phyloP scores from a whole-genome alignment of 2,797 vertebrate genomes.

The Typhlichthys subterraneus region DNA sequence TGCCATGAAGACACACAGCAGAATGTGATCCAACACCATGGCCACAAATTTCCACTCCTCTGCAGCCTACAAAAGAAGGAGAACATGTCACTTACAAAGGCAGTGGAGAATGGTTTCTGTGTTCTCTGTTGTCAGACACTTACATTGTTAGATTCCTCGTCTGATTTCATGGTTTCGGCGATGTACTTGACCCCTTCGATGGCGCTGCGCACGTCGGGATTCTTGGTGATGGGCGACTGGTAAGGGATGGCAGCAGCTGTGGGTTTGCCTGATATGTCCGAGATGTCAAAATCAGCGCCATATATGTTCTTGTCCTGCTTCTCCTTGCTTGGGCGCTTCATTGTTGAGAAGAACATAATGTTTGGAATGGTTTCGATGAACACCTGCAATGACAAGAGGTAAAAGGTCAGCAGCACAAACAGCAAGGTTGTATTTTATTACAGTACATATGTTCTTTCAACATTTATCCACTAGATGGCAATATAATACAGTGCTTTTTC shows the following conservation, averaged over 20 bases:
- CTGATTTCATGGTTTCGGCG: constrained; percentile 92
- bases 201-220: constrained; percentile 90
- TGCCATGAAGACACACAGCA: constrained; percentile 93
- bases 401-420: constrained; percentile 11
- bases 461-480: too few relatives aligned
- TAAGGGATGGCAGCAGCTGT: constrained; percentile 77
- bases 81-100: constrained; percentile 16
- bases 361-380: constrained; percentile 93
- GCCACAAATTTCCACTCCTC: constrained; percentile 98
- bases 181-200: constrained; percentile 94
- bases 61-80: constrained; percentile 64
- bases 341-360: constrained; percentile 95
- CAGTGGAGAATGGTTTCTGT: neutral
- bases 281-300: constrained; percentile 89
- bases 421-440: neutral
- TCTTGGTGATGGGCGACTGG: constrained; percentile 87
- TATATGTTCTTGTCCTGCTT: constrained; percentile 85
- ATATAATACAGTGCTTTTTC: too few relatives aligned
- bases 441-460: too few relatives aligned
- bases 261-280: constrained; percentile 92
- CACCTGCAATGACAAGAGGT: constrained; percentile 71
- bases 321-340: constrained; percentile 89
- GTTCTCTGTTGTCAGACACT: constrained; percentile 27
- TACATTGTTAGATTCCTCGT: constrained; percentile 92
- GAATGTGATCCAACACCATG: constrained; percentile 95